Evolutionary conservation across 2,797 vertebrate genomes (phyloP).

Genomic region (Chlorospingus semifuscus): DNA sequence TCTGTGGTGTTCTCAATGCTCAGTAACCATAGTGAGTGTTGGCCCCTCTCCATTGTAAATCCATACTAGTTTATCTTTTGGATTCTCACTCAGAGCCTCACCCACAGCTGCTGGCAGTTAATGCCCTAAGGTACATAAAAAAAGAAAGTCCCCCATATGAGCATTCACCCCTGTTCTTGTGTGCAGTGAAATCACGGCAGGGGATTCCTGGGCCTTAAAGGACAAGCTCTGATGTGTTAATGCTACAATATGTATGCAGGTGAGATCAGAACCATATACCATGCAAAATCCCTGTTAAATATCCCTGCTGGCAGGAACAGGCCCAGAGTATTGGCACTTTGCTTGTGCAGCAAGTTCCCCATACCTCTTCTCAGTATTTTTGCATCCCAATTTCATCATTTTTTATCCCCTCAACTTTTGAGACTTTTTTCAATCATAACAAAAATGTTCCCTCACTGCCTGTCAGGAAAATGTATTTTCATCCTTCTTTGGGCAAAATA

Average conservation of each 20-base stretch:
- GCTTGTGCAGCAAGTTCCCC: not conserved
- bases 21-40: not conserved
- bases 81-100: not conserved
- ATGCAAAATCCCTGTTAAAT: not conserved
- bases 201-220: not conserved
- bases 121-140: not conserved
- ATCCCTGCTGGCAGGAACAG: not conserved
- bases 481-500: not conserved
- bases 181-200: not conserved
- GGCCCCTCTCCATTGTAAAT: not conserved
- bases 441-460: not conserved
- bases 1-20: not conserved
- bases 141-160: not conserved
- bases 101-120: not conserved
- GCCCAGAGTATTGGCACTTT: not conserved
- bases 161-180: not conserved
- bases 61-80: not conserved
- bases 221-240: not conserved
- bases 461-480: slow-evolving; percentile 9
- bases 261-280: not conserved
- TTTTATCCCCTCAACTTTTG: not conserved
- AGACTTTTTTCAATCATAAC: not conserved
- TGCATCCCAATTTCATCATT: not conserved
- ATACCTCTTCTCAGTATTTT: not conserved
- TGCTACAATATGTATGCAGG: not conserved